Conservation (phyloP, 2,113 vertebrate species). For the Erinaceus europaeus region DNA sequence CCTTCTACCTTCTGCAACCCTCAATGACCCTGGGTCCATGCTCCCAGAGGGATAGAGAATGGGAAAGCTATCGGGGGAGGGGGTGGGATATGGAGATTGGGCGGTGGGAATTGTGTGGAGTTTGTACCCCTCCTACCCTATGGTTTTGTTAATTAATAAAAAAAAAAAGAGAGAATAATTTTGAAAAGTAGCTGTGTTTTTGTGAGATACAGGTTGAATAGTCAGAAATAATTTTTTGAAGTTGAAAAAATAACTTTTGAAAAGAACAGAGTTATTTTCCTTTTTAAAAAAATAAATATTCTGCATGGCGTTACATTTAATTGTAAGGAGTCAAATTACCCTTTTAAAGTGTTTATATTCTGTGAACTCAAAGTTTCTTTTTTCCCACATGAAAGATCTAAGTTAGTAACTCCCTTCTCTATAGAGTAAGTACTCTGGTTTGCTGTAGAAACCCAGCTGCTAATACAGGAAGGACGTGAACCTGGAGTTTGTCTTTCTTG, state of each 20-base stretch:
- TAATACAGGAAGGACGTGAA: background rate
- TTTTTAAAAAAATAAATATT: background rate
- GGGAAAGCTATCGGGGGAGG: no score
- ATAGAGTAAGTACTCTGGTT: background rate
- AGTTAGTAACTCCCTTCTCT: background rate
- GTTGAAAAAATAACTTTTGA: conserved; percentile 31
- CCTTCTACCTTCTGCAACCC: no score
- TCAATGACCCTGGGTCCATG: no score
- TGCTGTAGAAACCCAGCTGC: background rate
- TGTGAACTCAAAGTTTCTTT: conserved; percentile 8
- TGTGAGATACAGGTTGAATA: conserved; percentile 17
- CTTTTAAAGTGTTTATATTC: background rate
- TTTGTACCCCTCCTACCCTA: no score
- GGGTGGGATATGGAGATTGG: no score
- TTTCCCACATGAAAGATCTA: background rate
- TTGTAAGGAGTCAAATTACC: background rate
- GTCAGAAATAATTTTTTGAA: background rate
- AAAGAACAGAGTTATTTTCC: background rate
- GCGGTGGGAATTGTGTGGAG: no score
- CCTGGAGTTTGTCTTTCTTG: background rate
- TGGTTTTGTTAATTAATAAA: no score
- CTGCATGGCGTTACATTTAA: conserved; percentile 3
- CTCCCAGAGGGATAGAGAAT: no score
- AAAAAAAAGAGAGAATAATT: no score
- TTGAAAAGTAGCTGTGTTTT: conserved; percentile 42